These are phyloP conservation scores for Orthosia gothica DNA, from an alignment of 2,888 invertebrate species.

Conservation along the genomic window DNA sequence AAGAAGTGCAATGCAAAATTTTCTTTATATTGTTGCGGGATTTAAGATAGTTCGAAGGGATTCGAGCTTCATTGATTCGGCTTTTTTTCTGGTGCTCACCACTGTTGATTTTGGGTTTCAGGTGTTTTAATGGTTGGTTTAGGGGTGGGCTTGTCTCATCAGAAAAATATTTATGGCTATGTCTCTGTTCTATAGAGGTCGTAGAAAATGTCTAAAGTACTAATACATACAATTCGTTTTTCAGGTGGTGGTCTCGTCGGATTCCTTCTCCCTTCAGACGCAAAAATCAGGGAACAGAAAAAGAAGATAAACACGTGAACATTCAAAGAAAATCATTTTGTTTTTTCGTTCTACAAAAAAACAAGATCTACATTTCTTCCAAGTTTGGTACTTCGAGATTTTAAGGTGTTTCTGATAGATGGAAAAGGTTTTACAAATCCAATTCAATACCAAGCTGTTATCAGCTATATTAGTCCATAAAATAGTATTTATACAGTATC, in stretches of 20 bases:
- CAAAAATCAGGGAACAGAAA: constrained; percentile 48
- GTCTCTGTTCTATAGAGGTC: not conserved
- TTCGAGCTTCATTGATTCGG: no score
- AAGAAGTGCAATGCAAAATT: no score
- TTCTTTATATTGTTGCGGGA: no score
- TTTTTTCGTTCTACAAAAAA: not conserved
- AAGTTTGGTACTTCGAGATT: constrained; percentile 15
- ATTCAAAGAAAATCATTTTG: not conserved
- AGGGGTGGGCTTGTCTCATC: not conserved
- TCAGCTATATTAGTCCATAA: not conserved
- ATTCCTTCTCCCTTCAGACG: constrained; percentile 79
- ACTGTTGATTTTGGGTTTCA: not conserved
- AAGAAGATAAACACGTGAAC: constrained; percentile 36
- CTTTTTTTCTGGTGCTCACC: no score
- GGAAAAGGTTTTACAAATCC: not conserved
- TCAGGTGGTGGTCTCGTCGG: constrained; percentile 81
- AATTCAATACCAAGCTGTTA: not conserved
- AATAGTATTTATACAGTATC: not conserved
- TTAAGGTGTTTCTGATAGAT: not conserved
- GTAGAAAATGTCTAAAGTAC: not conserved
- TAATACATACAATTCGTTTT: constrained; percentile 53
- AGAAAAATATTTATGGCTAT: not conserved
- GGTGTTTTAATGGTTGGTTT: no score
- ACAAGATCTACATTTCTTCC: not conserved
- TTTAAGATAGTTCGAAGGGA: no score